Evolutionary conservation across 2,888 invertebrate genomes (phyloP).

Genomic region (Hesperia comma): DNA sequence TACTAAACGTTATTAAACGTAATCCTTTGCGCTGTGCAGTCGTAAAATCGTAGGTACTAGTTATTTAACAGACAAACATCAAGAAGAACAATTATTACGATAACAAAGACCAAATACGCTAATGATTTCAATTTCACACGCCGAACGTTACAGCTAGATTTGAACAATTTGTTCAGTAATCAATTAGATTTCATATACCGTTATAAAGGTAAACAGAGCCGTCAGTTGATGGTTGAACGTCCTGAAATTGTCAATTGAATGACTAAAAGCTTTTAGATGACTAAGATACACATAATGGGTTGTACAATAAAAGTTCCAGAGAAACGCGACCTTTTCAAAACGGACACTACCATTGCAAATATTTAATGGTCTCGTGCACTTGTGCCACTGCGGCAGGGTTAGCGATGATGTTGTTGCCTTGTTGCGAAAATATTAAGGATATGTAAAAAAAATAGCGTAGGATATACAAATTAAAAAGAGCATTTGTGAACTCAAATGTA

Average conservation of each 20-base stretch:
- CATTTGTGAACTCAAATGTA: no score
- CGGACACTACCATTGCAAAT: slow-evolving; percentile 40
- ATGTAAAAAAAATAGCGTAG: no score
- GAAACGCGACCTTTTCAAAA: slow-evolving; percentile 57
- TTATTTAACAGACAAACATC: no score
- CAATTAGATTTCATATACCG: background rate
- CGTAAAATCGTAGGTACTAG: no score
- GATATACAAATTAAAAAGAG: no score
- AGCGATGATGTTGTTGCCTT: background rate
- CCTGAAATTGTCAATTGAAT: slow-evolving; percentile 13
- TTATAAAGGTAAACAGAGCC: slow-evolving; percentile 15
- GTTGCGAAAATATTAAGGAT: background rate
- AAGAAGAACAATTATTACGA: no score
- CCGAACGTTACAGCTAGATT: background rate
- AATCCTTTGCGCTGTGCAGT: no score
- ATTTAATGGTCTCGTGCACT: slow-evolving; percentile 9
- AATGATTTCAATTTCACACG: no score
- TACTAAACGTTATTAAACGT: no score
- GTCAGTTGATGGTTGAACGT: background rate
- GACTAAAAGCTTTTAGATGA: slow-evolving; percentile 30
- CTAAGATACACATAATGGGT: slow-evolving; percentile 19
- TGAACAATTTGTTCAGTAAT: background rate
- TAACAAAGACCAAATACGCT: no score
- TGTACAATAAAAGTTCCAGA: slow-evolving; percentile 41
- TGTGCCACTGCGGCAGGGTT: background rate